Evolutionary conservation across 2,113 vertebrate genomes (phyloP).

Genomic region (Anseranas semipalmata): DNA sequence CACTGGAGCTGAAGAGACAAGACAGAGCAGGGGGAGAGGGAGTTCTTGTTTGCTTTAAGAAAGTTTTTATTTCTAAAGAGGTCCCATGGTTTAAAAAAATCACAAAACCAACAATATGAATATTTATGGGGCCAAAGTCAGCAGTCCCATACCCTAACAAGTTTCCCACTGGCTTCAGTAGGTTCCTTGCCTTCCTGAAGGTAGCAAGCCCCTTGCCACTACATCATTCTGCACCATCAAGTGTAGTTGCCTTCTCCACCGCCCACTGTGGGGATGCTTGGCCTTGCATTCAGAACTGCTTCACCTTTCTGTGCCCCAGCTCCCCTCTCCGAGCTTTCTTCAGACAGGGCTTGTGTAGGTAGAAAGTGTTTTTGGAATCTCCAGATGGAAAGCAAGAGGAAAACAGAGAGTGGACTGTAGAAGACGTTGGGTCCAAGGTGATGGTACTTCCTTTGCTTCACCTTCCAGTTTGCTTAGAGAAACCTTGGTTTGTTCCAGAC

Average conservation of each 20-base stretch:
- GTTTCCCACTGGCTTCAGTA: neutral
- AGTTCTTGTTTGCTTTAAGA: neutral
- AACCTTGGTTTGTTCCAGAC: neutral
- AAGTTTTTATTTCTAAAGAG: neutral
- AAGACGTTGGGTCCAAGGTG: neutral
- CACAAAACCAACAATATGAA: neutral
- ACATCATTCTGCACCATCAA: neutral
- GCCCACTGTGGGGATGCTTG: neutral
- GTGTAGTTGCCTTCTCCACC: neutral
- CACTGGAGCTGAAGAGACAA: neutral
- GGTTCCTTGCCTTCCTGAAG: neutral
- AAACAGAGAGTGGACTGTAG: neutral
- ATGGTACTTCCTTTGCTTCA: neutral
- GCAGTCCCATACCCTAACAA: neutral
- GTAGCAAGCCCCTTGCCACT: neutral
- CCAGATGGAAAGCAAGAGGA: neutral
- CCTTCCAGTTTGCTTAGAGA: neutral
- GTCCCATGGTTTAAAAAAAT: neutral
- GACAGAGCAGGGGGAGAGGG: neutral
- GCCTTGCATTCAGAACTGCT: neutral
- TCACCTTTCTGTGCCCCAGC: neutral
- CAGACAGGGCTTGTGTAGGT: neutral
- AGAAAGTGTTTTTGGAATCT: neutral
- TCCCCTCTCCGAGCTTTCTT: neutral
- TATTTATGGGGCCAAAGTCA: neutral